Base-by-base conservation (phyloP, 2,797 vertebrate species). In the Hydrocynus forskahlii region DNA sequence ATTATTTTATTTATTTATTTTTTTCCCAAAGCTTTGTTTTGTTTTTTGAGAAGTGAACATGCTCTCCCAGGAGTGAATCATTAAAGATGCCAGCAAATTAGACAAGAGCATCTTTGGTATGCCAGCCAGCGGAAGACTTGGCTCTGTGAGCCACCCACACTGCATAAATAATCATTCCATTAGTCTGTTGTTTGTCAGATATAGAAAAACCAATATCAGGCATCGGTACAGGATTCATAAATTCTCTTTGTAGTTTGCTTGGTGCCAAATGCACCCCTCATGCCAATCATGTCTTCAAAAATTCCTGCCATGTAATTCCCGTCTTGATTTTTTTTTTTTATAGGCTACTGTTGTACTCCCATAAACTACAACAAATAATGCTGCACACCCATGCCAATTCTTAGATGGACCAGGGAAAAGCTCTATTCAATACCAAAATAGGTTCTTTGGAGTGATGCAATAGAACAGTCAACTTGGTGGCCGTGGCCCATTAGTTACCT, bases 111-210 rank as follows among this genome's bases (percentile, higher is more conserved):
- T 72, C 63, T 84, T 76, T 78, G 90, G 89, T 88, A 87, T 90
- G 90, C 87, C 81, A 86, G 89, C 87, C 81, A 89, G 89, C 84
- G 87, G 88, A 59, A 74, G 35, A n/a, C 87, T 89, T 87, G 89
- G 88, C 81, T 77, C 87, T 91, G 88, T 88, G 84, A 91, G 89
- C 83, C 84, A 86, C 86, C 78, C 68, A 86, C 77, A 83, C 82
- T 89, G 90, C 92, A 92, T 92, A 90, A 89, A 92, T 88, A 93
- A 87, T 89, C 88, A 91, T 92, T 91, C 90, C 86, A 91, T 92
- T 91, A 90, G 79, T 66, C 63, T 35, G 72, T 73, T 83, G 78
- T 86, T 89, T 89, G 88, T 87, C 82, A 86, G 79, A 68, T 66
- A 87, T 70, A 83, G 64, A 35, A 68, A 83, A 84, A 85, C 84